These are phyloP conservation scores for Cryptophagus acutangulus DNA, from an alignment of 2,888 invertebrate species.

Conservation along the genomic window DNA sequence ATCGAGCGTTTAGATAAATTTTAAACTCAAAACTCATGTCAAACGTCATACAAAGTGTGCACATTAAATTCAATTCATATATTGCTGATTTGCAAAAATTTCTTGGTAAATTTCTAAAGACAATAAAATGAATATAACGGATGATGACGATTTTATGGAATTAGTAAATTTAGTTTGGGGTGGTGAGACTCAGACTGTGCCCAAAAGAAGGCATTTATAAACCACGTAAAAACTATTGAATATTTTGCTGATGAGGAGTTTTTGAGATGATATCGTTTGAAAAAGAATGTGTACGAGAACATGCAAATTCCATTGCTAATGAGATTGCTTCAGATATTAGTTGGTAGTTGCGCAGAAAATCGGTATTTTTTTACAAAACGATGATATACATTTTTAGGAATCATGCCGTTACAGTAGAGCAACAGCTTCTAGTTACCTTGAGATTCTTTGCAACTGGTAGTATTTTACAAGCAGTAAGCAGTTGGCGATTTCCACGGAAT, in stretches of 20 bases:
- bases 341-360: conserved; percentile 7
- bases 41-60: background rate
- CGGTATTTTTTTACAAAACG: background rate
- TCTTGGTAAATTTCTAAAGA: background rate
- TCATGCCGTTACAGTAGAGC: background rate
- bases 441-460: conserved; percentile 13
- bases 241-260: conserved; percentile 3
- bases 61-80: background rate
- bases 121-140: background rate
- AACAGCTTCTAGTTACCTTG: conserved; percentile 7
- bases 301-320: conserved; percentile 2
- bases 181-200: background rate
- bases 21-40: background rate
- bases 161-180: background rate
- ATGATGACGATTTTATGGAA: conserved; percentile 3
- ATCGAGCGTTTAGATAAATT: background rate
- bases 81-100: too few species aligned
- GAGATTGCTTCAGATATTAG: conserved; percentile 5
- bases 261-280: background rate
- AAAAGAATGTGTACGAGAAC: background rate
- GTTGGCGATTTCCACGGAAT: conserved; percentile 12
- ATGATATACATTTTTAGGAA: background rate
- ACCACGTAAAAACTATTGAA: background rate
- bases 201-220: background rate
- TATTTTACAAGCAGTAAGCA: conserved; percentile 9